phyloP scores from a whole-genome alignment of 2,888 invertebrate species.

The Tridacna crocea region DNA sequence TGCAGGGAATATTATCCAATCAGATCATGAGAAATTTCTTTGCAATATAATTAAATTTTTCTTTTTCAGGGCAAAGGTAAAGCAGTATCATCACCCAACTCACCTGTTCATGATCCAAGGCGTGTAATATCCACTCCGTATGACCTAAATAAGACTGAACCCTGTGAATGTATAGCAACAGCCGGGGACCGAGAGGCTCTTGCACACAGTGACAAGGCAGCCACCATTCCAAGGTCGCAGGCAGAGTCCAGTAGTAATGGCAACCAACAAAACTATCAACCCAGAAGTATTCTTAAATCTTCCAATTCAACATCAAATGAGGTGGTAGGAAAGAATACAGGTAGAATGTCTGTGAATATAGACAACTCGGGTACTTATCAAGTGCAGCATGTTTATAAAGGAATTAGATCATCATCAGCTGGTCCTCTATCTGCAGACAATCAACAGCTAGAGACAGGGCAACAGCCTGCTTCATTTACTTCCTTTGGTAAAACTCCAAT shows the following conservation, averaged over 20 bases:
- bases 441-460: conserved; percentile 20
- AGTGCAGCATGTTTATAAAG: conserved; percentile 42
- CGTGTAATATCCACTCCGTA: conserved; percentile 74
- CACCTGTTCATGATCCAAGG: conserved; percentile 84
- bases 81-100: conserved; percentile 86
- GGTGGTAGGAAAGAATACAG: conserved; percentile 45
- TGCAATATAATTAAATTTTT: not conserved
- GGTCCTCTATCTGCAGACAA: conserved; percentile 50
- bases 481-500: conserved; percentile 57
- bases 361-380: conserved; percentile 31
- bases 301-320: conserved; percentile 71
- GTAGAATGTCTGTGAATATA: conserved; percentile 37
- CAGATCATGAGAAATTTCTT: too few relatives aligned
- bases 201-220: conserved; percentile 64
- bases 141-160: conserved; percentile 65
- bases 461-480: conserved; percentile 33
- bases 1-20: too few relatives aligned
- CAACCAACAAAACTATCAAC: conserved; percentile 55
- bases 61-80: conserved; percentile 90
- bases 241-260: conserved; percentile 63
- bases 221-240: conserved; percentile 74
- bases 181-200: conserved; percentile 83
- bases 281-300: conserved; percentile 71
- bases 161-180: conserved; percentile 63
- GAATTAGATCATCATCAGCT: conserved; percentile 53